These are phyloP conservation scores for Heptranchias perlo DNA, from an alignment of 2,113 vertebrate genomes.

Conservation along the genomic window DNA sequence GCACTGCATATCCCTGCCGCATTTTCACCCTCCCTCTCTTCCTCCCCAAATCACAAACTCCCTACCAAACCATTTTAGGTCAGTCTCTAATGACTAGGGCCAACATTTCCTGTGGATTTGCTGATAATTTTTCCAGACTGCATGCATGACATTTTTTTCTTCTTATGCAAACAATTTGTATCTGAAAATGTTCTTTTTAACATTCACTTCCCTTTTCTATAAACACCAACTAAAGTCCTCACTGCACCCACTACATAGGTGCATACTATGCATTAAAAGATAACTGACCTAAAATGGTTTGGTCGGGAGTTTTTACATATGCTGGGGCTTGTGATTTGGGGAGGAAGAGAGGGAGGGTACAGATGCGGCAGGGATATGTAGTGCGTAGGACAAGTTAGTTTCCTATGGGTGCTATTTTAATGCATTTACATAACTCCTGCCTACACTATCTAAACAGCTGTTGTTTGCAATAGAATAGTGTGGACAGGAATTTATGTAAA, in stretches of 20 bases:
- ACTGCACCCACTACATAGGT: background rate
- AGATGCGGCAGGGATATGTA: too few relatives aligned
- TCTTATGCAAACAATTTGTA: conserved; percentile 14
- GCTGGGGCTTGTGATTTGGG: too few relatives aligned
- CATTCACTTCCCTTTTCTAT: background rate
- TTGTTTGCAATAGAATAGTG: background rate
- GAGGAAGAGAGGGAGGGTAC: too few relatives aligned
- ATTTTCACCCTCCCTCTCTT: background rate
- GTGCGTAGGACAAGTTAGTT: too few relatives aligned
- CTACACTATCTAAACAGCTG: background rate
- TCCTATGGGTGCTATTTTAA: too few relatives aligned
- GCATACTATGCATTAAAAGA: conserved; percentile 15
- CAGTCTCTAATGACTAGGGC: background rate
- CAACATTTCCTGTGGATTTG: conserved; percentile 12
- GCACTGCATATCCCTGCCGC: background rate
- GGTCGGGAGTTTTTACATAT: too few relatives aligned
- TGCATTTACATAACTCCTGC: too few relatives aligned
- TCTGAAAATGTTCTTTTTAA: background rate
- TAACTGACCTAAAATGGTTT: too few relatives aligned
- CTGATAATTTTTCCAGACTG: conserved; percentile 16
- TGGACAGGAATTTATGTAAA: background rate
- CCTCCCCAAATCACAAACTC: background rate
- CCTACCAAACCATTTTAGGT: background rate
- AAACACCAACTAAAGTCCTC: background rate
- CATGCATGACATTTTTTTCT: conserved; percentile 6